Evolutionary conservation across 2,797 vertebrate genomes (phyloP).

Genomic region (Anguilla marmorata): DNA sequence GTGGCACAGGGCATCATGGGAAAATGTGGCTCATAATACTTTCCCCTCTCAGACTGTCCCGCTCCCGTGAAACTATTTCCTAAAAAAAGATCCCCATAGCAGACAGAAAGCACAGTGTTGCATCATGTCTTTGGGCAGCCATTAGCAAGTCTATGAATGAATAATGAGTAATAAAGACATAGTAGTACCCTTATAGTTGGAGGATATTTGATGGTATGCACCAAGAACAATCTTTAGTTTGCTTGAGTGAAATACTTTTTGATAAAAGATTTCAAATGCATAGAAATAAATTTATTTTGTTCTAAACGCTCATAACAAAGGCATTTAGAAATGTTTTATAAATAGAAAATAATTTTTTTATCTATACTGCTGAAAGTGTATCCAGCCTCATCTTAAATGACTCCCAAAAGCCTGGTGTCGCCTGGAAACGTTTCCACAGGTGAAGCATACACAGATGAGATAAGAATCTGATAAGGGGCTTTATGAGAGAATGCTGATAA

Average conservation of each 20-base stretch:
- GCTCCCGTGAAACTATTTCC: slow-evolving; percentile 1
- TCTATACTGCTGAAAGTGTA: too few species aligned
- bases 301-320: neutral
- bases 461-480: too few species aligned
- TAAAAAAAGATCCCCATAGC: neutral
- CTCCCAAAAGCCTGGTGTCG: too few species aligned
- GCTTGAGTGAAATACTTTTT: neutral
- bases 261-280: neutral
- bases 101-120: neutral
- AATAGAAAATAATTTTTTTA: neutral
- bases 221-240: neutral
- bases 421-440: too few species aligned
- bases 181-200: neutral
- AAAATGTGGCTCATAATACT: slow-evolving; percentile 57
- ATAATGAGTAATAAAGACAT: neutral
- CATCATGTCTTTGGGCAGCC: neutral
- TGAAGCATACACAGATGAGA: too few species aligned
- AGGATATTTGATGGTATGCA: neutral
- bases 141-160: neutral
- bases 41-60: slow-evolving; percentile 48
- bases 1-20: slow-evolving; percentile 64
- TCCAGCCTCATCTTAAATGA: too few species aligned
- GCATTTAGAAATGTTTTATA: neutral
- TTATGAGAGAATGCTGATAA: too few species aligned
- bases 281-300: neutral